Evolutionary conservation across 1,140 invertebrate genomes (phyloP).

Genomic region (Tetragnatha versicolor): DNA sequence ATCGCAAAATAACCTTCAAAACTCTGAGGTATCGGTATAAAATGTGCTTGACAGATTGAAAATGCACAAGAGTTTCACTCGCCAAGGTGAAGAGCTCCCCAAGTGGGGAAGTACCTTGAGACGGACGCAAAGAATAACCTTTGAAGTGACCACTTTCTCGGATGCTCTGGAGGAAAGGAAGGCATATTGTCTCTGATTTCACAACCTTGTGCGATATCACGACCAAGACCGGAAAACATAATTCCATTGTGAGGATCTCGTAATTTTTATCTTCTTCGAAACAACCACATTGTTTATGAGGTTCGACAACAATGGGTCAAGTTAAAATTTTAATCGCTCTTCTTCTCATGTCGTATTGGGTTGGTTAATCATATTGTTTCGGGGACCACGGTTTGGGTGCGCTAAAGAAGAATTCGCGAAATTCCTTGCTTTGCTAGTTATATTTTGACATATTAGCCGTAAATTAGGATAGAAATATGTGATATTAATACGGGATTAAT

Average conservation of each 20-base stretch:
- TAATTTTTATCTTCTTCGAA: conserved; percentile 43
- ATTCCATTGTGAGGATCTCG: conserved; percentile 46
- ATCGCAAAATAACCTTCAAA: no score
- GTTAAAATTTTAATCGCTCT: conserved; percentile 33
- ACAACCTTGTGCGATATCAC: conserved; percentile 51
- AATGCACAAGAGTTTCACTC: neutral
- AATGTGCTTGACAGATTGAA: no score
- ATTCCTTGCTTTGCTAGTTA: no score
- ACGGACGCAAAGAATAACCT: conserved; percentile 8
- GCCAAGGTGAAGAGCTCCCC: conserved; percentile 12
- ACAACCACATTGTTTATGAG: conserved; percentile 35
- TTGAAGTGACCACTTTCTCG: conserved; percentile 10
- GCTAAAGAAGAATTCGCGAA: no score
- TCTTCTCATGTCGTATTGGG: conserved; percentile 8
- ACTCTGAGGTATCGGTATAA: no score
- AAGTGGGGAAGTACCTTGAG: neutral
- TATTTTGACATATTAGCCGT: no score
- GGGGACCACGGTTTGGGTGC: no score
- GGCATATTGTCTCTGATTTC: conserved; percentile 33
- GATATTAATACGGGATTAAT: no score
- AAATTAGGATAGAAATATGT: no score
- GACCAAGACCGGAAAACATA: conserved; percentile 49
- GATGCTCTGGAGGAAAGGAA: neutral
- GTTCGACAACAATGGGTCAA: conserved; percentile 24
- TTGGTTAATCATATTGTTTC: conserved; percentile 1